Percentiles rank a stretch among this genome's conserved stretches.
Conservation (phyloP, 2,797 vertebrate genomes). For the Typhlichthys subterraneus region DNA sequence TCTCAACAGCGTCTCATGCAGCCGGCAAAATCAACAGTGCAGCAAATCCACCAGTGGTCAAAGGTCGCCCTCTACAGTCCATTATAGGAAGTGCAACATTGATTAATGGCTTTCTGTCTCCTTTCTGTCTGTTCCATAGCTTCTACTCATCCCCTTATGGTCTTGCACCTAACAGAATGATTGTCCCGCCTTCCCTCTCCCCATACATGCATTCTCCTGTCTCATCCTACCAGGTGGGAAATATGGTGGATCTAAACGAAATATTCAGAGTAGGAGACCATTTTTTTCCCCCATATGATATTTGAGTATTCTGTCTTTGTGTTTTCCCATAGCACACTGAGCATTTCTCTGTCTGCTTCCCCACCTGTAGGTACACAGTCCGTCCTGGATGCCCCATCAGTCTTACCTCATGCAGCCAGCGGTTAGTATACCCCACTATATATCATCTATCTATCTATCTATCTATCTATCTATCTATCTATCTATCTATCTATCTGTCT, state of each 20-base stretch:
- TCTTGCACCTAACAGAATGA: conserved; percentile 88
- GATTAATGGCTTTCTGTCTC: not conserved
- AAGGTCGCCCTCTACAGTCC: conserved; percentile 56
- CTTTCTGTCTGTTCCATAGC: conserved; percentile 66
- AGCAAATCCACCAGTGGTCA: not conserved
- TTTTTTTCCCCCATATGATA: no score
- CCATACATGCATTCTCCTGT: conserved; percentile 93
- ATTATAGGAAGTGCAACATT: conserved; percentile 2
- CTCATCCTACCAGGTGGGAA: conserved; percentile 90
- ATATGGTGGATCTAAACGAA: conserved; percentile 4
- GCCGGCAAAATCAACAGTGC: conserved; percentile 33
- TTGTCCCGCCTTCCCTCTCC: conserved; percentile 87
- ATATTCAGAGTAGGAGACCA: not conserved
- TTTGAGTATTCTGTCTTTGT: no score
- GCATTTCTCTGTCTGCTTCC: not conserved
- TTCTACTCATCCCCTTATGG: conserved; percentile 91
- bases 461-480: no score
- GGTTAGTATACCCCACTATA: conserved; percentile 70
- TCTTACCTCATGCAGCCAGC: conserved; percentile 96
- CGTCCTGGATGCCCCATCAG: conserved; percentile 95
- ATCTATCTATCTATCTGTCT: no score
- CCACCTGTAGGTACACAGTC: conserved; percentile 83
- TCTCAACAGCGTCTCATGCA: conserved; percentile 66
- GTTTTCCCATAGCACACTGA: not conserved
- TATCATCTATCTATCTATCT: no score